Conservation (phyloP, 2,888 invertebrate species). For the Caenorhabditis sinica region DNA sequence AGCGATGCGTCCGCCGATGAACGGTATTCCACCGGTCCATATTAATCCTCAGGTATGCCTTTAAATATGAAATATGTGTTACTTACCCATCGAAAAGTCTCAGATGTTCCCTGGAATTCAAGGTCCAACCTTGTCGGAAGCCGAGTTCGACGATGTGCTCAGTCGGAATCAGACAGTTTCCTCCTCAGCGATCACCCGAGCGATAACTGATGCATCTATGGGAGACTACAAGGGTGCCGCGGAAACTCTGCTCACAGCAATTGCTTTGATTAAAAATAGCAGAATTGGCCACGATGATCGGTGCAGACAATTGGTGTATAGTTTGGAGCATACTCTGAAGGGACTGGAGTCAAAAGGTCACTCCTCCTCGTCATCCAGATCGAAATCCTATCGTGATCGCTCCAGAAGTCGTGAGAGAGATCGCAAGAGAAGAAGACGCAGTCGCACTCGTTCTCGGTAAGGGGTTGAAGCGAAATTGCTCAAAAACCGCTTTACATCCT, state of each 20-base stretch:
- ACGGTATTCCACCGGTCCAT: constrained; percentile 69
- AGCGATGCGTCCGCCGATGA: constrained; percentile 64
- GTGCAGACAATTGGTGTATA: constrained; percentile 96
- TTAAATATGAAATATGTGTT: too few species aligned
- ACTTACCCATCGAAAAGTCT: background rate
- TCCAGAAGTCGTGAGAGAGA: constrained; percentile 73
- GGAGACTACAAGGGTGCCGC: constrained; percentile 97
- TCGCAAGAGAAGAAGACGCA: constrained; percentile 73
- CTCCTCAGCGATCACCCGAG: constrained; percentile 96
- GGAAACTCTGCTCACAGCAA: constrained; percentile 98
- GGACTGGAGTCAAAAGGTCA: constrained; percentile 93
- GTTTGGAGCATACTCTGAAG: constrained; percentile 90
- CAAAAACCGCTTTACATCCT: too few species aligned
- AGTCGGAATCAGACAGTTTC: constrained; percentile 92
- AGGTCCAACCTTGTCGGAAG: constrained; percentile 87
- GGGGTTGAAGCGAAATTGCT: background rate
- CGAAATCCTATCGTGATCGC: constrained; percentile 61
- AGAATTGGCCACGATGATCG: constrained; percentile 96
- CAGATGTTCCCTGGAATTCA: constrained; percentile 68
- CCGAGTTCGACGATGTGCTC: constrained; percentile 99
- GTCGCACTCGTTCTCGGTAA: constrained; percentile 62
- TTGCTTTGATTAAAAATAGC: constrained; percentile 98
- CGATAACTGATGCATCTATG: constrained; percentile 86
- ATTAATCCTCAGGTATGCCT: constrained; percentile 70
- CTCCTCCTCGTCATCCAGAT: constrained; percentile 39